phyloP scores from a whole-genome alignment of 2,888 invertebrate genomes.

The Peribatodes rhomboidaria region DNA sequence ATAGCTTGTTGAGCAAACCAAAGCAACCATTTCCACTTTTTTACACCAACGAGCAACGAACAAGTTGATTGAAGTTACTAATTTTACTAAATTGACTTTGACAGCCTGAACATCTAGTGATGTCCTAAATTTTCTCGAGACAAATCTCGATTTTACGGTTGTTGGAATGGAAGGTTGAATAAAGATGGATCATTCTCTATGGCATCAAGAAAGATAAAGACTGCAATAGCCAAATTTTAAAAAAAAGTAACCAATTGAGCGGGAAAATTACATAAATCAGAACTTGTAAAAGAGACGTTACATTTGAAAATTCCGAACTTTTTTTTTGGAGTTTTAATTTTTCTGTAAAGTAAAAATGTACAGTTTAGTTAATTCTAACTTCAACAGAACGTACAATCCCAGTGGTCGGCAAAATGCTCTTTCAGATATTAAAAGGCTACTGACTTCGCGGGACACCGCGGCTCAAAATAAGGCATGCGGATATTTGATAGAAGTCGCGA shows the following conservation, averaged over 20 bases:
- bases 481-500: constrained; percentile 73
- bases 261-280: constrained; percentile 8
- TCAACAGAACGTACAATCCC: constrained; percentile 76
- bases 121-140: no score
- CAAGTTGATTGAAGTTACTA: not conserved
- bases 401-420: constrained; percentile 73
- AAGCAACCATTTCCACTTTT: constrained; percentile 24
- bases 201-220: no score
- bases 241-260: not conserved
- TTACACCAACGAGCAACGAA: not conserved
- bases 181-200: no score
- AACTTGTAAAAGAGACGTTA: not conserved
- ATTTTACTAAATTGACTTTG: not conserved
- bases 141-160: no score
- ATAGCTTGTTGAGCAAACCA: constrained; percentile 48
- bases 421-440: constrained; percentile 74
- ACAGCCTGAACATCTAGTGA: not conserved
- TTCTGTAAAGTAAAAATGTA: constrained; percentile 58
- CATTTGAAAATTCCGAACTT: not conserved
- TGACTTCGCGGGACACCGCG: constrained; percentile 74
- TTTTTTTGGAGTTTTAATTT: not conserved
- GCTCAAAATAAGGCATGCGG: constrained; percentile 78
- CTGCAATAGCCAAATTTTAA: not conserved
- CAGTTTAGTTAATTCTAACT: constrained; percentile 72
- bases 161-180: no score